Percentiles rank a stretch among this genome's conserved stretches.
Evolutionary conservation across 2,888 invertebrate genomes (phyloP).

Genomic region (Cylindroiulus punctatus): DNA sequence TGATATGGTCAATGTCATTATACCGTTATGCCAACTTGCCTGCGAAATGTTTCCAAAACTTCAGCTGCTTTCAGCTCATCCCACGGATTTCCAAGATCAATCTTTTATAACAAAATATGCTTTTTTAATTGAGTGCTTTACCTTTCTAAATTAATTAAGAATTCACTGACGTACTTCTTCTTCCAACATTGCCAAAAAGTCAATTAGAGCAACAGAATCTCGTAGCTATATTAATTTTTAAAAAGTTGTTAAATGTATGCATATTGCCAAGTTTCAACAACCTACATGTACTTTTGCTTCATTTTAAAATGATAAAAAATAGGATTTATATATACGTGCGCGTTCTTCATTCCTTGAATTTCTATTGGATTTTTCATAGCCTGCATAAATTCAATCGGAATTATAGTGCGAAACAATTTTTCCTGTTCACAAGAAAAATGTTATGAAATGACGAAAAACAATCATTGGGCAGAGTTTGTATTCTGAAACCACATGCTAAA

Average conservation of each 20-base stretch:
- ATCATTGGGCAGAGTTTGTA: not conserved
- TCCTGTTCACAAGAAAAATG: not conserved
- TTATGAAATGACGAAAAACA: not conserved
- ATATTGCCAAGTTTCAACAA: no score
- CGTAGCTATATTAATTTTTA: constrained; percentile 66
- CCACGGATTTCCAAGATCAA: constrained; percentile 2
- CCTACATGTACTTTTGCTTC: not conserved
- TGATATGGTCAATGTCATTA: no score
- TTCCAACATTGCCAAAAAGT: constrained; percentile 87
- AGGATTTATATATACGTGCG: not conserved
- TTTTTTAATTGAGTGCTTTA: not conserved
- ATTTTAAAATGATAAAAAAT: not conserved
- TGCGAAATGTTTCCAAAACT: constrained; percentile 71
- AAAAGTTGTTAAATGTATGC: not conserved
- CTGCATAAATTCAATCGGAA: constrained; percentile 85
- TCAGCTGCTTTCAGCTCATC: constrained; percentile 18
- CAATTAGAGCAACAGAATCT: constrained; percentile 84
- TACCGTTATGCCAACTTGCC: constrained; percentile 59
- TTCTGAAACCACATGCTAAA: not conserved
- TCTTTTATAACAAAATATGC: not conserved
- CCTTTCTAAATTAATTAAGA: not conserved
- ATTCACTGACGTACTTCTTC: constrained; percentile 70
- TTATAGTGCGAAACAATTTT: constrained; percentile 63
- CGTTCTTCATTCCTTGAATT: constrained; percentile 78
- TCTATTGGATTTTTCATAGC: constrained; percentile 88